A percentile compares a stretch with the other conserved stretches of the same genome.
These are phyloP conservation scores for Cydia amplana DNA, from an alignment of 1,140 invertebrate genomes.

Conservation along the genomic window DNA sequence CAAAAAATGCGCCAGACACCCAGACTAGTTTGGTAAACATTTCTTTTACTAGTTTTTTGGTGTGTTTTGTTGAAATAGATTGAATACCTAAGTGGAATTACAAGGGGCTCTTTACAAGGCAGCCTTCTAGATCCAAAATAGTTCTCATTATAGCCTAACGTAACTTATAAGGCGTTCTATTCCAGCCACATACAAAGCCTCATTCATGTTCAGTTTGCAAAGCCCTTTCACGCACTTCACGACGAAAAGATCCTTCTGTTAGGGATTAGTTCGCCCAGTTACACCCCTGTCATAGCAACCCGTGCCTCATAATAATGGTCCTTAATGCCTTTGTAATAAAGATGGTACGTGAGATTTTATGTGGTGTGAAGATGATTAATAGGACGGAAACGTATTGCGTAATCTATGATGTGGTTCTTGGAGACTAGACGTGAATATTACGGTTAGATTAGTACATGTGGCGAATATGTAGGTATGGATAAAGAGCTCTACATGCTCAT, in stretches of 20 bases:
- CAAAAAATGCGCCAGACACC: no score
- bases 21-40: no score
- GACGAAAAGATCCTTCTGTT: neutral
- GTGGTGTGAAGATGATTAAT: neutral
- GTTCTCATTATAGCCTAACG: neutral
- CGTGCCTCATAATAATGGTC: neutral
- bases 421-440: no score
- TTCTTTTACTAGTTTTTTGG: no score
- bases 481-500: no score
- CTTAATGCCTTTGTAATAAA: constrained; percentile 10
- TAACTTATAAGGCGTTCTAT: neutral
- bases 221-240: constrained; percentile 2
- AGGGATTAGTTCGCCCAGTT: neutral
- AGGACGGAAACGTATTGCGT: neutral
- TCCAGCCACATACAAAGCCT: neutral
- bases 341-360: neutral
- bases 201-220: neutral
- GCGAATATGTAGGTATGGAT: no score
- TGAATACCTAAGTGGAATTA: neutral
- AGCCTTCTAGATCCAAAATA: neutral
- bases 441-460: no score
- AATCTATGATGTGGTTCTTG: neutral
- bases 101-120: neutral
- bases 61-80: no score
- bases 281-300: neutral